Base-by-base conservation (phyloP, 2,888 invertebrate genomes). In the Drosophila falleni region DNA sequence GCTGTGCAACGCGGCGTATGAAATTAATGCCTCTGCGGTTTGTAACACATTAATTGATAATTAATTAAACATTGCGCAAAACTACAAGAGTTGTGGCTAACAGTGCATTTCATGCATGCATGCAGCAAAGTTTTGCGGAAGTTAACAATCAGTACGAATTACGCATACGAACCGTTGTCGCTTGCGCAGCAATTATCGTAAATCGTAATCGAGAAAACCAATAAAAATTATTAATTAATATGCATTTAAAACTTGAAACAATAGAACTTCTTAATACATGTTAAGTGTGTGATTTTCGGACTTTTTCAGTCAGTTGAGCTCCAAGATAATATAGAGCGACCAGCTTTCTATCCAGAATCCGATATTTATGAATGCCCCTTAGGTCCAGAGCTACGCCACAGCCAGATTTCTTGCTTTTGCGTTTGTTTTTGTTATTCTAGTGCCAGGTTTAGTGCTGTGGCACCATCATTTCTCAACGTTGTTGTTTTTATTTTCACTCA, bases 1-100 rank as follows among this genome's bases (percentile, higher is more conserved):
- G 67, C 76, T 79, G 81, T 89, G 76, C 87, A 84, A 60, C 79
- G 77, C 87, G 87, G 89, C 85, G 74, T 81, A 87, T 87, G 74
- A 84, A 87, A 87, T 87, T 81, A 89, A 85, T 89, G 84, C 71
- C 78, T 46, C 66, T 89, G 84, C 81, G 84, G 89, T 74, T 79
- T 89, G 81, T 77, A 81, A 74, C 87, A 76, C 81, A 84, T 89
- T 89, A 84, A 84, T 89, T 84, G 87, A 87, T 84, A 87, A 89
- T 84, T 84, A 86, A 84, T 84, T 84, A 89, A 89, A 84, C 79
- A 87, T 78, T 87, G 84, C 81, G 69, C 81, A 80, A 86, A 88
- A 78, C 73, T 67, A 73, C 67, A 73, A 56, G 62, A 54, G 59
- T 46, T 68, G 71, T 39, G 78, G 78, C 89, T 65, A 79, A 64